phyloP scores from a whole-genome alignment of 2,888 invertebrate species.

The Synergus itoensis region DNA sequence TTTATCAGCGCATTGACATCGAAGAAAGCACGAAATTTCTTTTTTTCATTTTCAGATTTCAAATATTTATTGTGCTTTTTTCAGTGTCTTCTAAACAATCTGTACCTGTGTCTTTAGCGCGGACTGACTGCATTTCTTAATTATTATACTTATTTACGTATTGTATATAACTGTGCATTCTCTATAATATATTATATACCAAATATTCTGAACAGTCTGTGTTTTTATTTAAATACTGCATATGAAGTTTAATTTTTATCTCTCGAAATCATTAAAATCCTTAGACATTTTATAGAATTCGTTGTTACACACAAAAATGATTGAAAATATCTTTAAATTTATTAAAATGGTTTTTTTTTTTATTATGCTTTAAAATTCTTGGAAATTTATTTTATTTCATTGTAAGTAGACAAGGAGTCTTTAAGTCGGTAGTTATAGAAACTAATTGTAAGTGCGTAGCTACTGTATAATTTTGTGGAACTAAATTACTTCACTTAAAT shows the following conservation, averaged over 20 bases:
- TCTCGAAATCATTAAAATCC: too few species aligned
- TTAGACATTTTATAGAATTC: too few species aligned
- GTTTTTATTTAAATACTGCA: neutral
- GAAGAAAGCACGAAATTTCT: conserved; percentile 22
- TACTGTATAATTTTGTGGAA: neutral
- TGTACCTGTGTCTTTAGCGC: conserved; percentile 32
- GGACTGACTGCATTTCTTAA: conserved; percentile 36
- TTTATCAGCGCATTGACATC: conserved; percentile 24
- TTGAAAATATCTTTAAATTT: too few species aligned
- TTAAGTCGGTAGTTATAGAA: neutral
- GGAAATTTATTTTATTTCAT: neutral
- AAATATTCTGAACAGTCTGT: conserved; percentile 31
- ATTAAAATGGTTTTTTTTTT: too few species aligned
- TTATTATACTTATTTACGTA: conserved; percentile 29
- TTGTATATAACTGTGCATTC: conserved; percentile 38
- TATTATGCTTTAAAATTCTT: too few species aligned
- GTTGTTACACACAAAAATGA: too few species aligned
- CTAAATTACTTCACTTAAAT: neutral
- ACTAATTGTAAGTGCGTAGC: neutral
- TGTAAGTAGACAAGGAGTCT: neutral
- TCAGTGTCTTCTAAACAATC: conserved; percentile 17
- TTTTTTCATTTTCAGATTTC: conserved; percentile 36
- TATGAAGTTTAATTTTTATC: too few species aligned
- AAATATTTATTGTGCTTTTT: conserved; percentile 9
- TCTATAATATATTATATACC: conserved; percentile 42